These are phyloP conservation scores for Drosophila nigromelanica DNA, from an alignment of 1,140 invertebrate species.

Conservation along the genomic window DNA sequence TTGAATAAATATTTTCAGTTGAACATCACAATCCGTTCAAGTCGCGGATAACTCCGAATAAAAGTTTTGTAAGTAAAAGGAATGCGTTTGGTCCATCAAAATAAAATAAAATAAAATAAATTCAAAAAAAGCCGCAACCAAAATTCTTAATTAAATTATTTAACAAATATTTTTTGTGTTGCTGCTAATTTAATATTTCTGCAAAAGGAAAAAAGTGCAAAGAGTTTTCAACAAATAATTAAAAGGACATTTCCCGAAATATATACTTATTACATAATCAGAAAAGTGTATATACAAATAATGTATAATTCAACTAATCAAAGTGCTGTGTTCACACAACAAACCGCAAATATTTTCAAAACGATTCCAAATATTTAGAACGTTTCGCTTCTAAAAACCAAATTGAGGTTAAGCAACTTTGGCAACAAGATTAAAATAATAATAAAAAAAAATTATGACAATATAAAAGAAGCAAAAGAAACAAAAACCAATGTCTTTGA, in stretches of 20 bases:
- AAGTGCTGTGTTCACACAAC: slow-evolving; percentile 49
- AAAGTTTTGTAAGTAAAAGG: slow-evolving; percentile 83
- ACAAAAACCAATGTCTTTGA: slow-evolving; percentile 65
- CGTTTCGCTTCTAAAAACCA: slow-evolving; percentile 31
- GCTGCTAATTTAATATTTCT: slow-evolving; percentile 18
- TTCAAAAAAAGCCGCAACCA: not conserved
- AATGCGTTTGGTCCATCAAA: slow-evolving; percentile 6
- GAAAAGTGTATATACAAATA: slow-evolving; percentile 12
- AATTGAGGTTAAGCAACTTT: slow-evolving; percentile 64
- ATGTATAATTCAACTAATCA: slow-evolving; percentile 15
- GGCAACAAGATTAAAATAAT: slow-evolving; percentile 28
- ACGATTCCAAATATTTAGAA: slow-evolving; percentile 37
- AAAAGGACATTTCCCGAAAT: slow-evolving; percentile 20
- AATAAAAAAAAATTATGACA: slow-evolving; percentile 13
- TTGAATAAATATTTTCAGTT: slow-evolving; percentile 84
- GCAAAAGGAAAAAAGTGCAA: slow-evolving; percentile 3
- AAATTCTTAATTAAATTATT: slow-evolving; percentile 20
- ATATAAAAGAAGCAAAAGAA: slow-evolving; percentile 12
- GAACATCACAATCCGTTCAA: slow-evolving; percentile 84
- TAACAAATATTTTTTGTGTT: slow-evolving; percentile 15
- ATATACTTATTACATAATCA: slow-evolving; percentile 30
- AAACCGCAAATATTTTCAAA: slow-evolving; percentile 53
- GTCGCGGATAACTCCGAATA: slow-evolving; percentile 84
- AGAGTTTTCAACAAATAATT: slow-evolving; percentile 19
- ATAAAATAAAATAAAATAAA: slow-evolving; percentile 26